These are phyloP conservation scores for Ctenosaura bakeri DNA, from an alignment of 2,797 vertebrate genomes.

Conservation along the genomic window DNA sequence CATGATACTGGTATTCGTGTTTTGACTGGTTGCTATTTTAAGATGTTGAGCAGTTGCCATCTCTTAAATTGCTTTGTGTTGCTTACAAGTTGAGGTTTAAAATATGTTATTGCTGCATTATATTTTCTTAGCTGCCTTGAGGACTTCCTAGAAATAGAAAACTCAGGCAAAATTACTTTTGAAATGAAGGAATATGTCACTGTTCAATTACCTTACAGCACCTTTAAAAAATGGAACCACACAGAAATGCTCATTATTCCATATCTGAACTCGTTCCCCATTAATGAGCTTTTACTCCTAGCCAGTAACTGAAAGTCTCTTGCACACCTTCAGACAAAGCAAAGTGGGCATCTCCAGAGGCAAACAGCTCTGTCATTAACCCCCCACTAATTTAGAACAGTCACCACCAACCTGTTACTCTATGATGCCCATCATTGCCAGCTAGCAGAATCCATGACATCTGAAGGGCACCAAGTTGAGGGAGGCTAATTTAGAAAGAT, in stretches of 20 bases:
- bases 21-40: not conserved
- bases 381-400: not conserved
- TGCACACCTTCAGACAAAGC: not conserved
- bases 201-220: not conserved
- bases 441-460: not conserved
- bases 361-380: not conserved
- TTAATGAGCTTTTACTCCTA: slow-evolving; percentile 12
- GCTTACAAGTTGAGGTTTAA: slow-evolving; percentile 7
- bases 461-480: not conserved
- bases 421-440: not conserved
- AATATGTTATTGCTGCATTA: not conserved
- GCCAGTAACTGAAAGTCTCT: not conserved
- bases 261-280: not conserved
- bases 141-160: slow-evolving; percentile 11
- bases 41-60: not conserved
- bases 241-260: not conserved
- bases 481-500: not conserved
- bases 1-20: not conserved
- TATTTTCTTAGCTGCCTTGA: not conserved
- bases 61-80: not conserved
- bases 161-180: not conserved
- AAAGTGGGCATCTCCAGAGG: not conserved
- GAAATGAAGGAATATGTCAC: not conserved
- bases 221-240: not conserved
- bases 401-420: not conserved